phyloP scores from a whole-genome alignment of 2,888 invertebrate species.

The Agrotis clavis region DNA sequence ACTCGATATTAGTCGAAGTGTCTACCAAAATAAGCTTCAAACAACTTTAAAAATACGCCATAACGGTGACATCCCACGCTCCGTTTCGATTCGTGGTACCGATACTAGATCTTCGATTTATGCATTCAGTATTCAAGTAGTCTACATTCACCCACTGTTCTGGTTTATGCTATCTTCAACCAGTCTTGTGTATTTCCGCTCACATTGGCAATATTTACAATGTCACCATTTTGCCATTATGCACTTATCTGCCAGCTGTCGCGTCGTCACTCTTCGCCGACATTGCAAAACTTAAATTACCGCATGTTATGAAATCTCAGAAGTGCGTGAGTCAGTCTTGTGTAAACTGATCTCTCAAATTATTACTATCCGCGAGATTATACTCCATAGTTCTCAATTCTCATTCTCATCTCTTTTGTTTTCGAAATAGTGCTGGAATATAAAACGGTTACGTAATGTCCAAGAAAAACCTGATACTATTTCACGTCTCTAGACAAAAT shows the following conservation, averaged over 20 bases:
- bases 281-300: conserved; percentile 53
- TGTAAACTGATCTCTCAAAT: conserved; percentile 38
- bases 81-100: conserved; percentile 18
- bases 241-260: conserved; percentile 38
- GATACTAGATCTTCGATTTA: conserved; percentile 47
- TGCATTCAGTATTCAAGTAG: conserved; percentile 52
- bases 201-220: conserved; percentile 39
- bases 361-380: conserved; percentile 23
- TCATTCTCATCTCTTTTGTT: conserved; percentile 14
- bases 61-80: conserved; percentile 47
- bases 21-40: conserved; percentile 21
- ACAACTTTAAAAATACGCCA: conserved; percentile 19
- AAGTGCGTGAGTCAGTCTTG: conserved; percentile 51
- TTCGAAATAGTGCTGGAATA: conserved; percentile 14
- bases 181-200: conserved; percentile 47
- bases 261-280: conserved; percentile 34
- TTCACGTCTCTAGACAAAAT: conserved; percentile 37
- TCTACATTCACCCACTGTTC: conserved; percentile 51
- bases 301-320: conserved; percentile 47
- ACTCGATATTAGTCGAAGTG: neutral
- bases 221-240: conserved; percentile 50
- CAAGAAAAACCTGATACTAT: conserved; percentile 10
- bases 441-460: conserved; percentile 5
- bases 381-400: neutral
- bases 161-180: conserved; percentile 44